These are phyloP conservation scores for Pantherophis vulpinus DNA, from an alignment of 2,797 vertebrate species.

Conservation along the genomic window DNA sequence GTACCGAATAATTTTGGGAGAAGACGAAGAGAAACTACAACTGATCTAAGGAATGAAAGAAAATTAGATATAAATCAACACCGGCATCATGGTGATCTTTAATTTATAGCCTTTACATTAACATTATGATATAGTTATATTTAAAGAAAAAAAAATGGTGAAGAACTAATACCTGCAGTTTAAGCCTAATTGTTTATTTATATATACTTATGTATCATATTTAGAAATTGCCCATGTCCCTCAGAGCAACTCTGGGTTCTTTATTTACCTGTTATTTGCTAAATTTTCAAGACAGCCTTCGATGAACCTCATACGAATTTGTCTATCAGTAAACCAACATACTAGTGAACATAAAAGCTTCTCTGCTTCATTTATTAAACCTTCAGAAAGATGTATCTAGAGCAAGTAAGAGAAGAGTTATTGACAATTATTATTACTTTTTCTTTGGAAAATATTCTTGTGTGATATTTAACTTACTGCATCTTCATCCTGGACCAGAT, in stretches of 20 bases:
- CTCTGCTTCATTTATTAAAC: constrained; percentile 96
- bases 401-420: constrained; percentile 64
- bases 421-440: constrained; percentile 40
- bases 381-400: constrained; percentile 96
- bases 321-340: constrained; percentile 98
- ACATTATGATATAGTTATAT: background rate
- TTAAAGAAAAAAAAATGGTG: background rate
- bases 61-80: constrained; percentile 29
- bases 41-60: constrained; percentile 78
- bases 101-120: background rate
- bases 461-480: constrained; percentile 78
- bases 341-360: constrained; percentile 97
- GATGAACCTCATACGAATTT: constrained; percentile 99
- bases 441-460: background rate
- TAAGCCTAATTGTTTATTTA: background rate
- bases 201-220: background rate
- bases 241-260: background rate
- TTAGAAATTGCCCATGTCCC: background rate
- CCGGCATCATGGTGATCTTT: background rate
- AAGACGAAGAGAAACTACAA: constrained; percentile 96
- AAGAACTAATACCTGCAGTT: constrained; percentile 3
- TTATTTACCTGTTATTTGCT: constrained; percentile 90
- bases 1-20: constrained; percentile 97
- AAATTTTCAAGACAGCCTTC: constrained; percentile 98
- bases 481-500: constrained; percentile 97